Evolutionary conservation across 2,113 vertebrate genomes (phyloP).

Genomic region (Rhombomys opimus): DNA sequence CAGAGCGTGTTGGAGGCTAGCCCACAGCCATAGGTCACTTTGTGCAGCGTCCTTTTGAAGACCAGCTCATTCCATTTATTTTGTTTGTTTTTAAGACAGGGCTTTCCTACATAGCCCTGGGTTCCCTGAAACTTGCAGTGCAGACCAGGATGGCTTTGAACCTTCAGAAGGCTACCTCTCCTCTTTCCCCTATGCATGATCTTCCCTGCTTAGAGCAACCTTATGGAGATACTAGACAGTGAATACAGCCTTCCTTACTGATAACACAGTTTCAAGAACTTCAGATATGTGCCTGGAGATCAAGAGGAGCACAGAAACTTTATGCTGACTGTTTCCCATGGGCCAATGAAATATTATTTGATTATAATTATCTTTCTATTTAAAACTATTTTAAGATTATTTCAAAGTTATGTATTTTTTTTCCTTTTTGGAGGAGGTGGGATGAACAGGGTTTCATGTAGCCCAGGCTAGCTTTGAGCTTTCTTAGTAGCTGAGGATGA

Average conservation of each 20-base stretch:
- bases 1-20: too few species aligned
- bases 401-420: background rate
- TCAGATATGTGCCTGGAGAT: constrained; percentile 55
- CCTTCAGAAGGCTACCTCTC: background rate
- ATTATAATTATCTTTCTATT: background rate
- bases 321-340: background rate
- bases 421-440: background rate
- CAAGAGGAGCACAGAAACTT: constrained; percentile 13
- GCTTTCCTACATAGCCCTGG: background rate
- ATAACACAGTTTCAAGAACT: constrained; percentile 47
- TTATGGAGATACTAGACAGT: constrained; percentile 39
- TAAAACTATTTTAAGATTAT: background rate
- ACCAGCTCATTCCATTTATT: background rate
- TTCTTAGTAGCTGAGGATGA: background rate
- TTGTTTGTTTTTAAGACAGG: background rate
- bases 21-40: background rate
- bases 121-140: background rate
- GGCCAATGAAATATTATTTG: background rate
- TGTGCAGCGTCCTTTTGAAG: background rate
- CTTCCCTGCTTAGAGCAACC: background rate
- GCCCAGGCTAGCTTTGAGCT: background rate
- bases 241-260: constrained; percentile 7
- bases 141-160: background rate
- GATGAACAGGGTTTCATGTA: background rate
- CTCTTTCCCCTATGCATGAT: background rate